Conservation (phyloP, 2,888 invertebrate genomes). For the Scrobipalpa costella region DNA sequence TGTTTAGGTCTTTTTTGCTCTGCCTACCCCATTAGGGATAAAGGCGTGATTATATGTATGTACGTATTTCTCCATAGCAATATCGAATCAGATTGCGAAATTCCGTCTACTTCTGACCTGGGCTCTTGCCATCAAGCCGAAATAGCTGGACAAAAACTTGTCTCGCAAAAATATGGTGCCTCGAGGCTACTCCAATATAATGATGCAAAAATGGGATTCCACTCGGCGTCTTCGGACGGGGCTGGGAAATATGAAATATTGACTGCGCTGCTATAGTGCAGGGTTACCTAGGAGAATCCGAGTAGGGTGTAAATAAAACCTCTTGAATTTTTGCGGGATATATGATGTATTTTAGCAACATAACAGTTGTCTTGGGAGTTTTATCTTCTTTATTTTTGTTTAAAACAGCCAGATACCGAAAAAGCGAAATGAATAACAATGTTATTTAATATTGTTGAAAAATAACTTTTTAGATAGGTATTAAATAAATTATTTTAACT, state of each 20-base stretch:
- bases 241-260: slow-evolving; percentile 53
- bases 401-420: no score
- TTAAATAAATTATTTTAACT: no score
- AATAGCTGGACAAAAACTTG: no score
- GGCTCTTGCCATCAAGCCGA: no score
- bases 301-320: not conserved
- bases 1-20: no score
- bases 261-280: slow-evolving; percentile 39
- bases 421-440: no score
- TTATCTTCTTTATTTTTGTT: no score
- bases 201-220: slow-evolving; percentile 65
- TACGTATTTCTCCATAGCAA: not conserved
- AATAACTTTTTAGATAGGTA: no score
- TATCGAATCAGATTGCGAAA: not conserved
- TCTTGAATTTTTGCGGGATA: not conserved
- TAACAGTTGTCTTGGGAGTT: not conserved
- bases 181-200: slow-evolving; percentile 65
- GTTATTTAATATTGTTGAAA: no score
- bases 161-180: slow-evolving; percentile 44
- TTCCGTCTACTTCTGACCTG: not conserved
- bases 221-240: slow-evolving; percentile 37
- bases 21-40: no score
- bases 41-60: no score
- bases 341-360: not conserved
- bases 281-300: not conserved